These are phyloP conservation scores for Cygnus olor DNA, from an alignment of 2,797 vertebrate species.

Conservation along the genomic window DNA sequence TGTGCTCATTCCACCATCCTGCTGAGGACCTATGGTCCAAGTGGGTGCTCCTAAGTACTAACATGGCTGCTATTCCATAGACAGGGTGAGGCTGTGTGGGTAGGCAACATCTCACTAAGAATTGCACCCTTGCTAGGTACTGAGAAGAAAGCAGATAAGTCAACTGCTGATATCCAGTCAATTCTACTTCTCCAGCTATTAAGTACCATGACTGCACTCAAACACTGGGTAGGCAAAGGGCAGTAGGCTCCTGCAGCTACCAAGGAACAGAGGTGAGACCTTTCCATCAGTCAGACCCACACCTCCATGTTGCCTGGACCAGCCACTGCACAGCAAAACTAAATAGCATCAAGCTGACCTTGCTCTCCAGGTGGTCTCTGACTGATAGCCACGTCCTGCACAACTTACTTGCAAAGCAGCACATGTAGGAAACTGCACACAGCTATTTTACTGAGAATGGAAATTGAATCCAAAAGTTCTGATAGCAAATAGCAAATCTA, in stretches of 20 bases:
- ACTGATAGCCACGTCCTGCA: neutral
- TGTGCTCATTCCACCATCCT: neutral
- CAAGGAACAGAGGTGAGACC: neutral
- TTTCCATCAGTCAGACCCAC: neutral
- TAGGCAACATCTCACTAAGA: neutral
- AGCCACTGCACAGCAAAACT: neutral
- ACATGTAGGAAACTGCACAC: neutral
- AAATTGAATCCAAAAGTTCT: conserved; percentile 38
- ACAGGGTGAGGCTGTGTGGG: rapidly evolving
- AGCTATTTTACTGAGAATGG: neutral
- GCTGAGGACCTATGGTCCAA: neutral
- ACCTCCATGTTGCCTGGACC: neutral
- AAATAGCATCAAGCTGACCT: rapidly evolving
- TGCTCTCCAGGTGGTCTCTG: neutral
- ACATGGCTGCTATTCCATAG: neutral
- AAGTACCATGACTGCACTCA: rapidly evolving
- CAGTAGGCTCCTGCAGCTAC: neutral
- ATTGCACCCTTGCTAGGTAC: neutral
- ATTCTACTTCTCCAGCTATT: neutral
- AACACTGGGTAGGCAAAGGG: neutral
- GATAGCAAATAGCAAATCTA: conserved; percentile 50
- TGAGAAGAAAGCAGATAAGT: neutral
- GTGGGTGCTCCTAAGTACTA: neutral
- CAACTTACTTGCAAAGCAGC: neutral
- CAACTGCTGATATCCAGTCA: neutral